phyloP scores from a whole-genome alignment of 35 echinoderm and acorn worm species.

The Heliocidaris erythrogramma region DNA sequence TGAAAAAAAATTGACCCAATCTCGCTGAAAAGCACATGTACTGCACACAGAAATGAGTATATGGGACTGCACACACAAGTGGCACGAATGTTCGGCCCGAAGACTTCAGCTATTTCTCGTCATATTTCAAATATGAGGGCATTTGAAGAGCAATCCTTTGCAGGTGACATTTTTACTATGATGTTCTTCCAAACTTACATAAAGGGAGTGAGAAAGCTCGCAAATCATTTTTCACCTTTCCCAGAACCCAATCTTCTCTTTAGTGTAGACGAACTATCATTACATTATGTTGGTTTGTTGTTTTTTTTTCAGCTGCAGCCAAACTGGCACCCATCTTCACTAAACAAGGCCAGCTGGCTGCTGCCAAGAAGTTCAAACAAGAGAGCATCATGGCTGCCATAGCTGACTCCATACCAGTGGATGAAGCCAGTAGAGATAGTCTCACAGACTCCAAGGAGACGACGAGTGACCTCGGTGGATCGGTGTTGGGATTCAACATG shows the following conservation, averaged over 20 bases:
- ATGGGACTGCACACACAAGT: too few relatives aligned
- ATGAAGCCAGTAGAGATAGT: conserved; percentile 57
- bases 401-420: background rate
- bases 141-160: too few relatives aligned
- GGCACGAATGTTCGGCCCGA: too few relatives aligned
- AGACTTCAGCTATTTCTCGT: too few relatives aligned
- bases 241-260: too few relatives aligned
- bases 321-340: conserved; percentile 80
- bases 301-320: conserved; percentile 24
- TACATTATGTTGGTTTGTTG: background rate
- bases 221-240: too few relatives aligned
- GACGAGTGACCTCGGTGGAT: background rate
- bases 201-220: too few relatives aligned
- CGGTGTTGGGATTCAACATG: conserved; percentile 20
- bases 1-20: too few relatives aligned
- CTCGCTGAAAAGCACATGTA: too few relatives aligned
- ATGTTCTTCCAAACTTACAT: too few relatives aligned
- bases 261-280: background rate
- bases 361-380: conserved; percentile 65
- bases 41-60: too few relatives aligned
- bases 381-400: conserved; percentile 10
- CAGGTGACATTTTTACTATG: background rate
- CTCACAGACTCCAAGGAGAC: conserved; percentile 25
- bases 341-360: conserved; percentile 69
- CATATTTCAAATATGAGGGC: too few relatives aligned